phyloP scores from a whole-genome alignment of 2,888 invertebrate genomes.

The Parnassius apollo region DNA sequence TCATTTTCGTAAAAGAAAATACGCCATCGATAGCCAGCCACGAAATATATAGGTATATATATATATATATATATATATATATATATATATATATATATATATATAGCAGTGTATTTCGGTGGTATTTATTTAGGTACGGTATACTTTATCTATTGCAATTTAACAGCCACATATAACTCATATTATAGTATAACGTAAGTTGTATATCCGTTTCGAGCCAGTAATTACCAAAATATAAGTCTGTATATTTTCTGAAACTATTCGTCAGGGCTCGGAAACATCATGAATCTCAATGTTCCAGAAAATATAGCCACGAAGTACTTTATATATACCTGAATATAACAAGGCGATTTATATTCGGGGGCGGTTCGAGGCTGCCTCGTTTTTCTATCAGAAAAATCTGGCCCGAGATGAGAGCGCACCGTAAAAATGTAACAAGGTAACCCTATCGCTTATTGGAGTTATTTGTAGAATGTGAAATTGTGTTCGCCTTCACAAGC shows the following conservation, averaged over 20 bases:
- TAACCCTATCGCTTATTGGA: conserved; percentile 39
- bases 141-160: too few relatives aligned
- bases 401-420: conserved; percentile 55
- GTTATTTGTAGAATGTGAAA: conserved; percentile 37
- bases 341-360: conserved; percentile 80
- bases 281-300: conserved; percentile 79
- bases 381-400: conserved; percentile 74
- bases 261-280: conserved; percentile 70
- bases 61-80: too few relatives aligned
- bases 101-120: too few relatives aligned
- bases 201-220: neutral
- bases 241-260: conserved; percentile 45
- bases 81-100: too few relatives aligned
- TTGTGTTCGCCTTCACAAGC: conserved; percentile 18
- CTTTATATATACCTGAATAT: conserved; percentile 29
- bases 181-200: too few relatives aligned
- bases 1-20: too few relatives aligned
- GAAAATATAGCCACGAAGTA: conserved; percentile 54
- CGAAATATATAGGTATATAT: too few relatives aligned
- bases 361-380: conserved; percentile 57
- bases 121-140: too few relatives aligned
- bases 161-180: too few relatives aligned
- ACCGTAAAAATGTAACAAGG: conserved; percentile 45
- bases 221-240: conserved; percentile 28
- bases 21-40: too few relatives aligned